Evolutionary conservation across 2,113 vertebrate genomes (phyloP).

Genomic region (Falcunculus frontatus): DNA sequence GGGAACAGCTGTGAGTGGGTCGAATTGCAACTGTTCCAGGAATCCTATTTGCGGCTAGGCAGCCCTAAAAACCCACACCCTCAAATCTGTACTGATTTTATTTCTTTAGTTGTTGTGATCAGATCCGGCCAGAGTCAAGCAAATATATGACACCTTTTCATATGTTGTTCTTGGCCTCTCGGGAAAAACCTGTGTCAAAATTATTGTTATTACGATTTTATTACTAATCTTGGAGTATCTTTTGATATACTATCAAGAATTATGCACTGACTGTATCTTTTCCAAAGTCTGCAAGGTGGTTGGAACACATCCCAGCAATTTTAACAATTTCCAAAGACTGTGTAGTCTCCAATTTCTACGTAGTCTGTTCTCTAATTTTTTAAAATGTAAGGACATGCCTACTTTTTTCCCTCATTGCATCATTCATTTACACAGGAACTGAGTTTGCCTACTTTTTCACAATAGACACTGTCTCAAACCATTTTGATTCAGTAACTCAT

Average conservation of each 20-base stretch:
- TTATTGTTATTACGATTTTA: not conserved
- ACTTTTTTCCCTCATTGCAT: not conserved
- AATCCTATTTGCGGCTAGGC: not conserved
- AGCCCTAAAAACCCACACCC: fast-evolving
- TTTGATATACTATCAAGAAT: not conserved
- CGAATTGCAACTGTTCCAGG: not conserved
- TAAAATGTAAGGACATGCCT: not conserved
- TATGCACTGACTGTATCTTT: not conserved
- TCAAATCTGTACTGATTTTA: not conserved
- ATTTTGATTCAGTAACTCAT: not conserved
- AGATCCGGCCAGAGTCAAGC: not conserved
- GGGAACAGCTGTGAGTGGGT: not conserved
- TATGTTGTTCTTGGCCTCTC: not conserved
- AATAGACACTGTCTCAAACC: not conserved
- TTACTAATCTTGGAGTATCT: not conserved
- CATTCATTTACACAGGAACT: not conserved
- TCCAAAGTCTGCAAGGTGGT: not conserved
- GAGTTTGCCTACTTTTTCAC: not conserved
- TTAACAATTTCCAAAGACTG: not conserved
- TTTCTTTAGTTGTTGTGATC: not conserved
- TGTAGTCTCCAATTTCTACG: not conserved
- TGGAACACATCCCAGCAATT: not conserved
- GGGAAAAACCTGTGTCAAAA: not conserved
- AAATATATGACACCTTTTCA: not conserved
- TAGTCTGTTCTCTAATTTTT: not conserved